Evolutionary conservation across 35 echinoderm and acorn worm genomes (phyloP).

Genomic region (Chiridota heheva): DNA sequence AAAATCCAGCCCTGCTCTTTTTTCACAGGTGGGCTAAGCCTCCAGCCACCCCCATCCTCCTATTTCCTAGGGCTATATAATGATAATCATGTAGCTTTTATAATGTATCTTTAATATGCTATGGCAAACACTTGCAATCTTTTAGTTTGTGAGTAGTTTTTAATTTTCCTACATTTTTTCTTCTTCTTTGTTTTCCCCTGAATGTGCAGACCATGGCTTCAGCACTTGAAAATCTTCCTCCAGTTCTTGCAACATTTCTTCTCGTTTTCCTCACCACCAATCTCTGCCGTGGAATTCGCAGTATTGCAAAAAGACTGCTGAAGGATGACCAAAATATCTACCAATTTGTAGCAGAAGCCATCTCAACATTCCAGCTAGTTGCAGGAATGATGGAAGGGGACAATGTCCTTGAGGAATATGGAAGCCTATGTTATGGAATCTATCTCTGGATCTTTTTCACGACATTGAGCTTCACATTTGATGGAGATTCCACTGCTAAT

Average conservation of each 20-base stretch:
- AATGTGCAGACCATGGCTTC: no score
- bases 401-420: constrained; percentile 84
- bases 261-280: constrained; percentile 31
- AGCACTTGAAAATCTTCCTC: no score
- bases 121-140: no score
- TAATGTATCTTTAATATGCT: no score
- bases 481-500: constrained; percentile 80
- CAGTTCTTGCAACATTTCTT: constrained; percentile 25
- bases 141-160: no score
- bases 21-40: no score
- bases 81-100: no score
- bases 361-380: constrained; percentile 94
- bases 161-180: no score
- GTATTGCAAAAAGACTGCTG: constrained; percentile 1
- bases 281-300: constrained; percentile 1
- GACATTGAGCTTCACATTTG: constrained; percentile 76
- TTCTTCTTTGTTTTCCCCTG: no score
- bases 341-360: constrained; percentile 68
- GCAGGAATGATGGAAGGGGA: constrained; percentile 91
- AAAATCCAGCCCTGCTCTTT: no score
- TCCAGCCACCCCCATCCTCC: no score
- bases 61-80: no score
- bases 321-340: constrained; percentile 43
- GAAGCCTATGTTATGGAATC: constrained; percentile 55
- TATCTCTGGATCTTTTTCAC: constrained; percentile 87